These are phyloP conservation scores for Crenuchus spilurus DNA, from an alignment of 2,797 vertebrate genomes.

Conservation along the genomic window DNA sequence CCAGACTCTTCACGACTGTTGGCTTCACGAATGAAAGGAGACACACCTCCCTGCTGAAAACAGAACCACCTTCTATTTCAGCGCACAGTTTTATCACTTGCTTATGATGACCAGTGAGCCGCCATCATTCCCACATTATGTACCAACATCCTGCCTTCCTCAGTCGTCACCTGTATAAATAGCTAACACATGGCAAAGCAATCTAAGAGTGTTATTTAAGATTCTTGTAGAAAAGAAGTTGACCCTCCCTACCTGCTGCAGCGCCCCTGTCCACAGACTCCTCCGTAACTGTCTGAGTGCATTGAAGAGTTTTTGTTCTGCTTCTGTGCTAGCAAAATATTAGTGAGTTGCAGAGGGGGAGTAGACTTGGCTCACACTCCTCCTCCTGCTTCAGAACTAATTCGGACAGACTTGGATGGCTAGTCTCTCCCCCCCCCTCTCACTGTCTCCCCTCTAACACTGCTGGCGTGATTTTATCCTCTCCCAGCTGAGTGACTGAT, in stretches of 20 bases:
- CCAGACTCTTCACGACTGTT: constrained; percentile 40
- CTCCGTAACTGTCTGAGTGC: constrained; percentile 19
- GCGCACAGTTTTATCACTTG: constrained; percentile 47
- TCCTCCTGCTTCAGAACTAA: constrained; percentile 29
- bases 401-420: constrained; percentile 47
- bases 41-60: constrained; percentile 51
- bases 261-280: neutral
- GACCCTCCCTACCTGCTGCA: constrained; percentile 53
- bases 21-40: constrained; percentile 22
- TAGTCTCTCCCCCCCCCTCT: constrained; percentile 26
- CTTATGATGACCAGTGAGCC: constrained; percentile 37
- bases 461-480: constrained; percentile 69
- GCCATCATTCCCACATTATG: constrained; percentile 35
- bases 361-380: constrained; percentile 46
- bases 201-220: neutral
- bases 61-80: constrained; percentile 52
- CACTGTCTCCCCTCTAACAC: constrained; percentile 63
- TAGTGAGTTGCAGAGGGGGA: constrained; percentile 37
- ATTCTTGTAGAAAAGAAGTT: neutral
- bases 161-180: constrained; percentile 48
- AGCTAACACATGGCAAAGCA: constrained; percentile 39
- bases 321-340: constrained; percentile 38
- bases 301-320: constrained; percentile 34
- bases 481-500: constrained; percentile 64
- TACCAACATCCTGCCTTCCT: constrained; percentile 40